Conservation (phyloP, 92 coral and sea anemone genomes). For the Palythoa grandiflora region DNA sequence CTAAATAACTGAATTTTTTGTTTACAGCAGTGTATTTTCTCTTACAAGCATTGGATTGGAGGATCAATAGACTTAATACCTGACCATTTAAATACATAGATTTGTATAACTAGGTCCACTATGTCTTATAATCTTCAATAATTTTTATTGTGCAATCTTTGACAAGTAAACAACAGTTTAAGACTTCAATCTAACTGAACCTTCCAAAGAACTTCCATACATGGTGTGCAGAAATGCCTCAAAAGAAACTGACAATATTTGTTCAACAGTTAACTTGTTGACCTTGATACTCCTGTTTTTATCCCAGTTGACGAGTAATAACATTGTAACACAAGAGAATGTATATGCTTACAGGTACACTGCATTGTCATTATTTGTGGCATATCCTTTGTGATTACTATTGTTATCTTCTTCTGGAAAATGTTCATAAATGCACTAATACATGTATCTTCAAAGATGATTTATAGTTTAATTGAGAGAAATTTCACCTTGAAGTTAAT, state of each 20-base stretch:
- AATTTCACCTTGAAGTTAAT: conserved; percentile 41
- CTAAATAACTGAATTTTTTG: conserved; percentile 11
- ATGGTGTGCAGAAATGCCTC: conserved; percentile 16
- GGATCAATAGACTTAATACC: conserved; percentile 14
- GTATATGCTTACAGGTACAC: conserved; percentile 30
- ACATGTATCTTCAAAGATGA: conserved; percentile 35
- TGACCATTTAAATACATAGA: conserved; percentile 12
- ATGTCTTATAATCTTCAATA: conserved; percentile 11
- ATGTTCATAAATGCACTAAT: conserved; percentile 40
- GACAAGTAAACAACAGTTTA: conserved; percentile 13
- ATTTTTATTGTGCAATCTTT: conserved; percentile 11
- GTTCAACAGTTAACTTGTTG: conserved; percentile 32
- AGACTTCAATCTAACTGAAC: conserved; percentile 11
- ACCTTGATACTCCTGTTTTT: conserved; percentile 32
- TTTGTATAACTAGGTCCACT: conserved; percentile 14
- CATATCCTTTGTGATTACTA: conserved; percentile 12
- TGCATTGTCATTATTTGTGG: conserved; percentile 26
- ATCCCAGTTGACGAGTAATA: conserved; percentile 40
- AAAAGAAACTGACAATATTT: conserved; percentile 27
- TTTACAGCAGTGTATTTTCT: conserved; percentile 13
- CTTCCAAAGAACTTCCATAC: conserved; percentile 14
- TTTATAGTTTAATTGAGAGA: conserved; percentile 39
- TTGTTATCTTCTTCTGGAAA: conserved; percentile 16
- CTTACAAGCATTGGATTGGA: conserved; percentile 14
- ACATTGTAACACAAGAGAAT: conserved; percentile 33